Percentiles rank a stretch among this genome's conserved stretches.
phyloP scores from a whole-genome alignment of 2,113 vertebrate genomes.

The Scolopax mira region DNA sequence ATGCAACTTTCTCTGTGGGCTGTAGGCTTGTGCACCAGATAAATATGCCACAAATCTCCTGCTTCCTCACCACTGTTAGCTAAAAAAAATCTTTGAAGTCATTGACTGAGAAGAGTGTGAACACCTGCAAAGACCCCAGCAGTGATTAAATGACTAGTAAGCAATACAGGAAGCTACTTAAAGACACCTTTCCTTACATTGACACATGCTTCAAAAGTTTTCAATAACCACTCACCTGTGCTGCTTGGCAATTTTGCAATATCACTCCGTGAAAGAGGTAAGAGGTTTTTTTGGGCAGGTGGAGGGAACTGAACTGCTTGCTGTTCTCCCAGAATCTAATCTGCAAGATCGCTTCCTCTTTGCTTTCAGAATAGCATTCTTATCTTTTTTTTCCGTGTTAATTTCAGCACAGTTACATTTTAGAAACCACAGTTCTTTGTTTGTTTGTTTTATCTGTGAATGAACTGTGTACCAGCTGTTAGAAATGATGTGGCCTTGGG shows the following conservation, averaged over 20 bases:
- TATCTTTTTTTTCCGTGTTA: not conserved
- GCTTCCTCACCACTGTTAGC: not conserved
- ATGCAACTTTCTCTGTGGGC: not conserved
- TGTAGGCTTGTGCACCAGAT: not conserved
- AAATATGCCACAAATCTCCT: not conserved
- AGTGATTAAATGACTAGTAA: not conserved
- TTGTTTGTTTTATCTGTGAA: not conserved
- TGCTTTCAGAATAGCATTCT: not conserved
- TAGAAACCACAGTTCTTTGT: not conserved
- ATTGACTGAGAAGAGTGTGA: not conserved
- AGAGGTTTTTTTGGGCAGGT: not conserved
- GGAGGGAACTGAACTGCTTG: not conserved
- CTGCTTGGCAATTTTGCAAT: not conserved
- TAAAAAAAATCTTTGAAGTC: not conserved
- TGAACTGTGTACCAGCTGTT: not conserved
- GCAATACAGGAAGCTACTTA: not conserved
- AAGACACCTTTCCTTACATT: not conserved
- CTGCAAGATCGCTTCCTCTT: not conserved
- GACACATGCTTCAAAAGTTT: not conserved
- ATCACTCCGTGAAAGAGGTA: not conserved
- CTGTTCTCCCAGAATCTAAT: not conserved
- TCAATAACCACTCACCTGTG: not conserved
- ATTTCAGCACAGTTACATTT: not conserved
- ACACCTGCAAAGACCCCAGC: not conserved
- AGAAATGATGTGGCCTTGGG: not conserved